These are phyloP conservation scores for Musca vetustissima DNA, from an alignment of 1,140 invertebrate species.

Conservation along the genomic window DNA sequence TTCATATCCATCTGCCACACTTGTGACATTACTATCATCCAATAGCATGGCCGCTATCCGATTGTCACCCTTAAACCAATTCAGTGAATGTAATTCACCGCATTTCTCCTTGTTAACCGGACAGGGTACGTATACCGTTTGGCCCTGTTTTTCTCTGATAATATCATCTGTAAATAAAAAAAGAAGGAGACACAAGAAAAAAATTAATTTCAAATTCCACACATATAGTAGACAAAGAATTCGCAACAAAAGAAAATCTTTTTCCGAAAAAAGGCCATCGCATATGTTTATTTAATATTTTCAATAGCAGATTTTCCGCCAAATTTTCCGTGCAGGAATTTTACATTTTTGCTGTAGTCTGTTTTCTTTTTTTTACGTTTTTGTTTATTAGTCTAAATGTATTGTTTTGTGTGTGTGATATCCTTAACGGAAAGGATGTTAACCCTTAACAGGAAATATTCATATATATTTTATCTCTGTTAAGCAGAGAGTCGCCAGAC, in stretches of 20 bases:
- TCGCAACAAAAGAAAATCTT: background rate
- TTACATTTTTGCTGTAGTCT: background rate
- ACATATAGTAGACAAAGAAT: background rate
- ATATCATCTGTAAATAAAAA: slow-evolving; percentile 42
- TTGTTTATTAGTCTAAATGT: too few relatives aligned
- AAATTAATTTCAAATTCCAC: slow-evolving; percentile 21
- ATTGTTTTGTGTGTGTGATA: too few relatives aligned
- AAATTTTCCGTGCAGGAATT: background rate
- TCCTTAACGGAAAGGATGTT: too few relatives aligned
- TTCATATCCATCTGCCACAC: slow-evolving; percentile 69
- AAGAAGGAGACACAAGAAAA: slow-evolving; percentile 9
- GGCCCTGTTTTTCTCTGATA: slow-evolving; percentile 59
- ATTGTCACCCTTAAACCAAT: slow-evolving; percentile 82
- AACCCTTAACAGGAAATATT: too few relatives aligned
- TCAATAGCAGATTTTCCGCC: background rate
- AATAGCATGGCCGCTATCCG: slow-evolving; percentile 81
- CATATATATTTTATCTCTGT: too few relatives aligned
- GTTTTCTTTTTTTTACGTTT: background rate
- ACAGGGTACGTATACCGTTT: slow-evolving; percentile 73
- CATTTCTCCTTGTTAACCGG: slow-evolving; percentile 74
- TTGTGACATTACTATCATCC: slow-evolving; percentile 66
- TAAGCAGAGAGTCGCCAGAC: too few relatives aligned
- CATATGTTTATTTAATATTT: background rate
- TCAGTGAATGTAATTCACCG: slow-evolving; percentile 82
- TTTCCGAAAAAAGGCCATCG: background rate